Percentiles rank a stretch among this genome's conserved stretches.
phyloP scores from a whole-genome alignment of 2,113 vertebrate genomes.

The Sinocyclocheilus grahami region DNA sequence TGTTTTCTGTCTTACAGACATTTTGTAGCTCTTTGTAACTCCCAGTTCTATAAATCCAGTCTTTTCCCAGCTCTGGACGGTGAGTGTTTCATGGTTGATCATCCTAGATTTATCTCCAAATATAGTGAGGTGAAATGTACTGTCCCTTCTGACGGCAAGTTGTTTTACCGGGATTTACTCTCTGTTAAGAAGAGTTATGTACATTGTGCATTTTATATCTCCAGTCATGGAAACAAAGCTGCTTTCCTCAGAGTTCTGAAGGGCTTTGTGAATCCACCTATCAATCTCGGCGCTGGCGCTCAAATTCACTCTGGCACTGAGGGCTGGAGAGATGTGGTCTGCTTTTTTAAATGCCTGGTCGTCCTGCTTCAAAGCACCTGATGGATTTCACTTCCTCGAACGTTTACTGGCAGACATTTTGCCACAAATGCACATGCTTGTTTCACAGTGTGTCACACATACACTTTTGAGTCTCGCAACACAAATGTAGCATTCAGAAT shows the following conservation, averaged over 20 bases:
- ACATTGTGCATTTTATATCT: conserved; percentile 72
- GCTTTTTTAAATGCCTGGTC: conserved; percentile 43
- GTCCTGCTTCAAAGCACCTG: conserved; percentile 7
- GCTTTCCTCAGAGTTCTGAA: conserved; percentile 69
- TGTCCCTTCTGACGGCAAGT: conserved; percentile 67
- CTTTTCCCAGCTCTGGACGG: conserved; percentile 58
- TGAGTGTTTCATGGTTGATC: conserved; percentile 74
- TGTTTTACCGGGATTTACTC: conserved; percentile 76
- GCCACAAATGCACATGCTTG: conserved; percentile 5
- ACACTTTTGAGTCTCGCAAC: neutral
- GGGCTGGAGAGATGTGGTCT: conserved; percentile 16
- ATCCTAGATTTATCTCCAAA: conserved; percentile 81
- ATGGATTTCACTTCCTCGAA: conserved; percentile 29
- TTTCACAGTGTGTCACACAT: neutral
- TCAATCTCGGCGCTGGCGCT: conserved; percentile 67
- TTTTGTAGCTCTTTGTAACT: conserved; percentile 68
- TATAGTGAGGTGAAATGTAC: conserved; percentile 75
- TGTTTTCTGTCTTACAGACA: conserved; percentile 68
- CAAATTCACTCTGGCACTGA: conserved; percentile 60
- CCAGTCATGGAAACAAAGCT: conserved; percentile 66
- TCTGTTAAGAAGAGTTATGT: conserved; percentile 79
- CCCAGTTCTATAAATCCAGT: conserved; percentile 69
- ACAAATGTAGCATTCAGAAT: neutral
- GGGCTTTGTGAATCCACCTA: conserved; percentile 71
- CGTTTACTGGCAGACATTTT: neutral